A percentile compares a stretch with the other conserved stretches of the same genome.
phyloP scores from a whole-genome alignment of 2,797 vertebrate genomes.

The Lepus townsendii region DNA sequence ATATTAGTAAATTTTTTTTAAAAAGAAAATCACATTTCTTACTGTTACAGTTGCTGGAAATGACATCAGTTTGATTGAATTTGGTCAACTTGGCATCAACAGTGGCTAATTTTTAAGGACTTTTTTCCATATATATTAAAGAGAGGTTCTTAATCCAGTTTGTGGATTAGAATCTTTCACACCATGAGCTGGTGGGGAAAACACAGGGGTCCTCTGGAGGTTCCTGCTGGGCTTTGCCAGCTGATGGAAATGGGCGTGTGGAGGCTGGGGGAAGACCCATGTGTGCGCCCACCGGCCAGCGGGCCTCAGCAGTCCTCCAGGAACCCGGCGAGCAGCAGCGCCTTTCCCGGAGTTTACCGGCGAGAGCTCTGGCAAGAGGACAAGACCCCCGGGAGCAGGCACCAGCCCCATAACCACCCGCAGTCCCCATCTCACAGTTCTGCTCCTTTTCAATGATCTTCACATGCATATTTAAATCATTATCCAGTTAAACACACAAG shows the following conservation, averaged over 20 bases:
- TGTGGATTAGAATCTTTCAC: neutral
- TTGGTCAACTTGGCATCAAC: neutral
- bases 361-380: neutral
- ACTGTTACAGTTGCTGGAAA: neutral
- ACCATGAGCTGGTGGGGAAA: too few species aligned
- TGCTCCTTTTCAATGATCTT: neutral
- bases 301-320: neutral
- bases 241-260: neutral
- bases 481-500: too few species aligned
- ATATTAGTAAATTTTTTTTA: too few species aligned
- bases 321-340: neutral
- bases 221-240: neutral
- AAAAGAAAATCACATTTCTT: neutral
- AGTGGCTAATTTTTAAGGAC: neutral
- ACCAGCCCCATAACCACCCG: neutral
- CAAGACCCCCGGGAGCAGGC: neutral
- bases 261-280: neutral
- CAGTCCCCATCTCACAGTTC: neutral
- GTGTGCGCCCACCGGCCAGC: neutral
- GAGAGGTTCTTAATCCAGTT: neutral
- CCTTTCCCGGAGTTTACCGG: neutral
- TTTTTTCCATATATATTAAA: slow-evolving; percentile 21
- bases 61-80: slow-evolving; percentile 10
- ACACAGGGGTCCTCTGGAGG: neutral
- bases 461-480: neutral